These are phyloP conservation scores for Momotus momota DNA, from an alignment of 2,797 vertebrate genomes.

Conservation along the genomic window DNA sequence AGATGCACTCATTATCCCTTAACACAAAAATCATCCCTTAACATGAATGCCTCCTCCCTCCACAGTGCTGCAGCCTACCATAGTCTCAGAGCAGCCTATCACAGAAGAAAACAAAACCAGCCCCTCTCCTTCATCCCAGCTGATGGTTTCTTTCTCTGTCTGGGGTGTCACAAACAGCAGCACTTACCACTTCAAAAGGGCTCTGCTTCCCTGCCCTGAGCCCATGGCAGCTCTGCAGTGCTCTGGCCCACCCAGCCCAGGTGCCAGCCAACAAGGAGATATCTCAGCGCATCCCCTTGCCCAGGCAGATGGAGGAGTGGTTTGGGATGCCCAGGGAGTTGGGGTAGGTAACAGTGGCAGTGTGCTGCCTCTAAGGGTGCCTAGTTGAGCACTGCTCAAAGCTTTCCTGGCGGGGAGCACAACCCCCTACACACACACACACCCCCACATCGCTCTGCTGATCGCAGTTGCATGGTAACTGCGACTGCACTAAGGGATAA, in stretches of 20 bases:
- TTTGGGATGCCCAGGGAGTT: background rate
- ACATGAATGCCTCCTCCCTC: background rate
- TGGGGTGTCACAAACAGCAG: background rate
- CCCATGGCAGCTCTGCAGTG: background rate
- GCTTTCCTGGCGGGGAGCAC: background rate
- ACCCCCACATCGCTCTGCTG: background rate
- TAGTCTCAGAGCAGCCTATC: background rate
- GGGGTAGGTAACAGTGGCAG: background rate
- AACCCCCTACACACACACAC: too few species aligned
- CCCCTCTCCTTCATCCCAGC: background rate
- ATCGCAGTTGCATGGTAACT: background rate
- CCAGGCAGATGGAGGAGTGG: background rate
- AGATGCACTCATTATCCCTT: background rate
- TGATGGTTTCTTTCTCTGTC: background rate
- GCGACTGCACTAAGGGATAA: background rate
- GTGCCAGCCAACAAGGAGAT: background rate
- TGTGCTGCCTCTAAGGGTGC: background rate
- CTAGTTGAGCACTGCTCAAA: background rate
- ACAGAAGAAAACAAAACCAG: conserved; percentile 30
- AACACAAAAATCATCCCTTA: background rate
- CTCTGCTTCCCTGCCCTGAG: background rate
- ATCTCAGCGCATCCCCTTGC: background rate
- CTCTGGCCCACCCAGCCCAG: background rate
- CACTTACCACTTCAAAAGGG: background rate
- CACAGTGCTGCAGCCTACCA: background rate